Evolutionary conservation across 30 jellyfish, hydroid and myxozoan species (phyloP), one percentile per base, ranked within the genome.

Genomic region (Hydractinia echinata): DNA sequence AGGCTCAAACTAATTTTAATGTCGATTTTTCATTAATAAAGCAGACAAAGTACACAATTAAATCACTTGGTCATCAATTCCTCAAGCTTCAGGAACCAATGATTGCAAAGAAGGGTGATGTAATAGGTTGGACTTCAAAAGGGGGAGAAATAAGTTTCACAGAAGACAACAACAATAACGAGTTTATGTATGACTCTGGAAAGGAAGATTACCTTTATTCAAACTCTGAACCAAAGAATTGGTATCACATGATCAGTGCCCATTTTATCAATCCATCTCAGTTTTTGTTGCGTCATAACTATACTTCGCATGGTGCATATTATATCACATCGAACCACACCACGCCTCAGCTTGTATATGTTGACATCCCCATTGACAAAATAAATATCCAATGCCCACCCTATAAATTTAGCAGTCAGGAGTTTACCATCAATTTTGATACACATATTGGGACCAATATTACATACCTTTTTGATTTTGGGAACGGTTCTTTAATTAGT

Each of bases 81-180:
- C 5, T 93, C 18, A 60, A 79, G 55, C 79, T 87, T 81, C 56
- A 83, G n/a, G 55, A 58, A 11, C 7, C 79, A 49, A 79, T 94
- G 49, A 66, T 18, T 7, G 95, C 95, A 8, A 77, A 13, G 61
- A 86, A 90, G 6, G 97, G 96, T 16, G 97, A 94, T 79, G 89
- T 94, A n/a, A n/a, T 94, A 67, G 99, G 99, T 9, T 94, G 94
- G 95, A 72, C 96, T 49, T 8, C 87, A 55, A 80, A 82, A 39
- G 87, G 77, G 9, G 89, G 96, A 5, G 89, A 91, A 50, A 84
- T 86, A 0, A 77, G 89, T 16, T 92, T 67, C 55, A 54, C 77
- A 10, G 76, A 78, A 8, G 62, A 58, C 54, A 62, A 83, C 6
- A 79, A 53, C 60, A 90, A 81, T 19, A 82, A 83, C 14, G 98